These are phyloP conservation scores for Euplexia lucipara DNA, from an alignment of 2,888 invertebrate genomes.

Conservation along the genomic window DNA sequence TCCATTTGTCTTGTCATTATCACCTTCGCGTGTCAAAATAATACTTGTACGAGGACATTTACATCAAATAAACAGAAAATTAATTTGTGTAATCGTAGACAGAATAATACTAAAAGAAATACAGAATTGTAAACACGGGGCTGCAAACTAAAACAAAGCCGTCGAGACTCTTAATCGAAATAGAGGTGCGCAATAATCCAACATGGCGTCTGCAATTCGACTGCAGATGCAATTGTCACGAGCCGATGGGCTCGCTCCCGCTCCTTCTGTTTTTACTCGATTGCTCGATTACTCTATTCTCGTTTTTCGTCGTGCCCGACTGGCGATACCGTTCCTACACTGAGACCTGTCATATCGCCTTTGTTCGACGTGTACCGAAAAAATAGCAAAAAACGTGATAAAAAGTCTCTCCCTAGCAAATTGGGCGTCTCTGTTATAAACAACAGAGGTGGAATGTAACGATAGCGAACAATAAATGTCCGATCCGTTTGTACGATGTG, in stretches of 20 bases:
- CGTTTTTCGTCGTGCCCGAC: slow-evolving; percentile 85
- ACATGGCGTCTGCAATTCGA: slow-evolving; percentile 85
- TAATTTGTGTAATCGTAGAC: slow-evolving; percentile 36
- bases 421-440: slow-evolving; percentile 90
- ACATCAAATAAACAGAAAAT: slow-evolving; percentile 11
- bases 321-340: slow-evolving; percentile 84
- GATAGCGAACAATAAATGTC: slow-evolving; percentile 90
- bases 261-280: slow-evolving; percentile 87
- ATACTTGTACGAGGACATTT: not conserved
- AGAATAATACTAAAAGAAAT: slow-evolving; percentile 29
- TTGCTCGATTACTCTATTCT: slow-evolving; percentile 87
- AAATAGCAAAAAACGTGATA: slow-evolving; percentile 81
- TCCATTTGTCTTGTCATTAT: slow-evolving; percentile 29
- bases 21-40: slow-evolving; percentile 15
- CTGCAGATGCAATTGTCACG: slow-evolving; percentile 89
- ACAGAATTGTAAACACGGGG: slow-evolving; percentile 45
- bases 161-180: slow-evolving; percentile 82
- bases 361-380: slow-evolving; percentile 85
- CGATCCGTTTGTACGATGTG: slow-evolving; percentile 85
- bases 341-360: slow-evolving; percentile 90
- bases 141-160: slow-evolving; percentile 74
- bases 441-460: slow-evolving; percentile 89
- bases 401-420: slow-evolving; percentile 88
- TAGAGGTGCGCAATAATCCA: slow-evolving; percentile 85
- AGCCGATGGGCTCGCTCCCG: slow-evolving; percentile 80